Base-by-base conservation (phyloP, 2,888 invertebrate genomes). In the Eulithis prunata region DNA sequence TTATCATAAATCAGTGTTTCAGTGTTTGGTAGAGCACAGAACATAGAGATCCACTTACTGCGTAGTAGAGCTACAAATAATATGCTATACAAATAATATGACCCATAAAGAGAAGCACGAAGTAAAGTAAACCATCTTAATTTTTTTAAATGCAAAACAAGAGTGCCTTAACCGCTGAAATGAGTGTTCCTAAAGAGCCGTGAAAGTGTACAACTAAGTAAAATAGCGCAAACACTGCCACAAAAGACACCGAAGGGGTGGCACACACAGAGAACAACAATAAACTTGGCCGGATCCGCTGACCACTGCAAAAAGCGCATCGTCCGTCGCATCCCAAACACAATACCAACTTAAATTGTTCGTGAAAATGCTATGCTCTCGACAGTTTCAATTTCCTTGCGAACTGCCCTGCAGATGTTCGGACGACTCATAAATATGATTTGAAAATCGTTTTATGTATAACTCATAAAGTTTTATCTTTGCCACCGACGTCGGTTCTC, bases 401-500 rank as follows among this genome's bases (percentile, higher is more conserved):
- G 85, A 90, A 89, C 89, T 85, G 82, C 84, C 91, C 84, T 84
- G 86, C 89, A 91, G 87, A 90, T 92, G 91, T 89, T 89, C 84
- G 80, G 85, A 85, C 80, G 86, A 86, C 85, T 86, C 88, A 85
- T 91, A 93, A 93, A 91, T 92, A 92, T 92, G 89, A 93, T 91
- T 92, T 91, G 89, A 91, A 89, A 91, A 92, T 91, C 89, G 91
- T 90, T 92, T 91, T 91, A 91, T 91, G 90, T 92, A 90, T 90
- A 89, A 89, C 86, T 87, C 90, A 88, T 93, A 91, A 93, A 93
- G 86, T 93, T 93, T 93, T 93, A 93, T 93, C 90, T 89, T 78
- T 61, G 56, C 71, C 84, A 75, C 78, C 77, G 79, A 76, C 83
- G 85, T 79, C 77, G 83, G 86, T 80, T 83, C 83, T 80, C 76